Conservation (phyloP, 2,888 invertebrate species). For the Stenurella melanura region DNA sequence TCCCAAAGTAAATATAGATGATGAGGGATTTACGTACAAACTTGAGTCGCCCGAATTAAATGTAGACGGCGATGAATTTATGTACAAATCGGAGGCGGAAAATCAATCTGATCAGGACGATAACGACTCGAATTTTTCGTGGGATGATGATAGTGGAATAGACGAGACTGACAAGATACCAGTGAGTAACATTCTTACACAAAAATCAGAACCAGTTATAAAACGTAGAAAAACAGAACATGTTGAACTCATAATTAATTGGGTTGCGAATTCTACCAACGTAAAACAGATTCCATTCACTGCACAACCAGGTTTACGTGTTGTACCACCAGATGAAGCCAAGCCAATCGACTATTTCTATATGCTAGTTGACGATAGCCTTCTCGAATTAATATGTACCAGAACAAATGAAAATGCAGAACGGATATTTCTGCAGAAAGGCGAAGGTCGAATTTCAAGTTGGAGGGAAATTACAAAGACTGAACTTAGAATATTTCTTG, state of each 20-base stretch:
- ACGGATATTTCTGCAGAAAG: not conserved
- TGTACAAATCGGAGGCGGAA: no score
- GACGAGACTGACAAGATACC: not conserved
- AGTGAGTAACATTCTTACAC: not conserved
- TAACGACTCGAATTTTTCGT: not conserved
- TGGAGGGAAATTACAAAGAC: not conserved
- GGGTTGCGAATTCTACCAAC: not conserved
- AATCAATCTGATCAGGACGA: not conserved
- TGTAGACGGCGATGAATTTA: not conserved
- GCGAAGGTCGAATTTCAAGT: not conserved
- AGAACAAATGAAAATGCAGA: constrained; percentile 16
- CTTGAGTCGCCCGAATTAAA: not conserved
- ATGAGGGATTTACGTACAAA: not conserved
- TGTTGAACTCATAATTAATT: not conserved
- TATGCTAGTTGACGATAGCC: not conserved
- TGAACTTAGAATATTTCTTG: constrained; percentile 9
- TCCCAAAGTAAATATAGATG: no score
- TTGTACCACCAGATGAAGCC: not conserved
- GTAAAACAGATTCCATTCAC: constrained; percentile 4
- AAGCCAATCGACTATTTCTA: constrained; percentile 17
- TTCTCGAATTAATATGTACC: not conserved
- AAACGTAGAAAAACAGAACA: not conserved
- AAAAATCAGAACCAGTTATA: not conserved
- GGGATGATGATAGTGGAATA: not conserved
- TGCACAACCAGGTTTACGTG: not conserved